Percentiles rank a stretch among this genome's conserved stretches.
These are phyloP conservation scores for Myripristis jacobus DNA, from an alignment of 2,797 vertebrate species.

Conservation along the genomic window DNA sequence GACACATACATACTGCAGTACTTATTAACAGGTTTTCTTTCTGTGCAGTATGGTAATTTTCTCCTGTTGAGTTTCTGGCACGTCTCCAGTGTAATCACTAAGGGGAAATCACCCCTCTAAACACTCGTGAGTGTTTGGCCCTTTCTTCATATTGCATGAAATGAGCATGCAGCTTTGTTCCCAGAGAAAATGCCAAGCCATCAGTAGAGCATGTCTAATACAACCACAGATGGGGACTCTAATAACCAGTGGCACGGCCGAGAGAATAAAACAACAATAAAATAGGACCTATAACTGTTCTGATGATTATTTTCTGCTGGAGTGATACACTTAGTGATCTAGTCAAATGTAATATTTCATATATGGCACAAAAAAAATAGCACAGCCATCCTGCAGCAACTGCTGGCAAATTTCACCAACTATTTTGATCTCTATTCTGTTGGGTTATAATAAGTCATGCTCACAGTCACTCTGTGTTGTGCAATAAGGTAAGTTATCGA, in stretches of 20 bases:
- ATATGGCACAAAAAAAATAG: not conserved
- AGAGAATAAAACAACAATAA: slow-evolving; percentile 49
- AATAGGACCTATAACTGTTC: slow-evolving; percentile 42
- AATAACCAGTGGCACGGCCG: slow-evolving; percentile 56
- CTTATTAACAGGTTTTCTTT: slow-evolving; percentile 40
- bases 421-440: slow-evolving; percentile 4
- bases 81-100: slow-evolving; percentile 63
- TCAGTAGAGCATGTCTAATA: slow-evolving; percentile 68
- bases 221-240: slow-evolving; percentile 59
- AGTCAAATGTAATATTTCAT: slow-evolving; percentile 9
- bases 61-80: slow-evolving; percentile 58
- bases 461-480: not conserved
- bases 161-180: slow-evolving; percentile 69
- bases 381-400: not conserved
- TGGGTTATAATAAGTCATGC: not conserved
- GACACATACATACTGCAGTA: not conserved
- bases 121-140: slow-evolving; percentile 64
- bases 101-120: slow-evolving; percentile 68
- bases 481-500: not conserved
- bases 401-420: slow-evolving; percentile 8
- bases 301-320: slow-evolving; percentile 37
- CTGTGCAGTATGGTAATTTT: slow-evolving; percentile 54
- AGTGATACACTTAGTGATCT: slow-evolving; percentile 37
- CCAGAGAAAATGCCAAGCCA: slow-evolving; percentile 52
- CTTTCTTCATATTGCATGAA: slow-evolving; percentile 68